These are phyloP conservation scores for Allacma fusca DNA, from an alignment of 2,888 invertebrate genomes.

Conservation along the genomic window DNA sequence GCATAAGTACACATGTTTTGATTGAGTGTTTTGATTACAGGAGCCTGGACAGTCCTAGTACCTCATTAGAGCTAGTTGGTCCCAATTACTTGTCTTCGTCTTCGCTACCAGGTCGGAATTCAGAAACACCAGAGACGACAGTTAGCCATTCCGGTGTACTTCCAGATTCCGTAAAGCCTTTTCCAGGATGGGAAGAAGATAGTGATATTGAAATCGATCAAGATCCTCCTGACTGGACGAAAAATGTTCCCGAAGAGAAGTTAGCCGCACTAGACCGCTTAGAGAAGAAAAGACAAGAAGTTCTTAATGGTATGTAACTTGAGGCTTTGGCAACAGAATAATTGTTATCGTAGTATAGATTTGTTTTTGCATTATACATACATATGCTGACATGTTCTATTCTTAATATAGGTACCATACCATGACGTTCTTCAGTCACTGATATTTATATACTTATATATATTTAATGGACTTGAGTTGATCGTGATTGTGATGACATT, in stretches of 20 bases:
- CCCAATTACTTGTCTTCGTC: conserved; percentile 61
- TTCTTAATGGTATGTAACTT: conserved; percentile 79
- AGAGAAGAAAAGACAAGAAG: conserved; percentile 90
- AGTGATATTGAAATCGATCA: conserved; percentile 72
- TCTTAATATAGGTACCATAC: too few species aligned
- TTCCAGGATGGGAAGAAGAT: conserved; percentile 62
- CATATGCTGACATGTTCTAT: too few species aligned
- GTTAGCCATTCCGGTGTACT: conserved; percentile 53
- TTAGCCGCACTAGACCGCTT: conserved; percentile 77
- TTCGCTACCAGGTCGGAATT: conserved; percentile 55
- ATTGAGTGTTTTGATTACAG: conserved; percentile 64
- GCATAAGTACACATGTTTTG: conserved; percentile 20
- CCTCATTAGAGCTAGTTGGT: conserved; percentile 75
- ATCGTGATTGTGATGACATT: too few species aligned
- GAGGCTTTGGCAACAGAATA: neutral
- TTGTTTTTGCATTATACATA: too few species aligned
- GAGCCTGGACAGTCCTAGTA: conserved; percentile 77
- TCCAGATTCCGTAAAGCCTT: conserved; percentile 46
- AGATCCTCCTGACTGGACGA: conserved; percentile 82
- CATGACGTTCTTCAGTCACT: too few species aligned
- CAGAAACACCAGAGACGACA: conserved; percentile 60
- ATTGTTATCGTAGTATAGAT: too few species aligned
- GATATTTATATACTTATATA: too few species aligned
- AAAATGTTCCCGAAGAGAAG: conserved; percentile 77
- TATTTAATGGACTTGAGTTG: too few species aligned